Conservation (phyloP, 2,113 vertebrate genomes). For the Silurus asotus region DNA sequence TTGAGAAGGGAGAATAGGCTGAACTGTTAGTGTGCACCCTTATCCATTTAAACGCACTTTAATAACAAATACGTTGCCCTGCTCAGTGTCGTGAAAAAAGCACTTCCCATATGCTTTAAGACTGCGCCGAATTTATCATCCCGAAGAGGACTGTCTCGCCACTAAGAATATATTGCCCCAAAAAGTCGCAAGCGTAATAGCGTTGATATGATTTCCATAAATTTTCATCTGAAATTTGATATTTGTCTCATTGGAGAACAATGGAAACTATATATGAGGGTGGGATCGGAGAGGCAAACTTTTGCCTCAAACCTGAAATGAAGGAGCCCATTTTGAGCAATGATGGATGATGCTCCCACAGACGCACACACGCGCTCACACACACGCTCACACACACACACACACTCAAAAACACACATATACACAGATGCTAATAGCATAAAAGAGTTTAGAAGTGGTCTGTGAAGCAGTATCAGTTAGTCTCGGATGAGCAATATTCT, state of each 20-base stretch:
- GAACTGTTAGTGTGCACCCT: slow-evolving; percentile 36
- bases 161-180: slow-evolving; percentile 80
- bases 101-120: slow-evolving; percentile 69
- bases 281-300: slow-evolving; percentile 74
- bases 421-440: slow-evolving; percentile 28
- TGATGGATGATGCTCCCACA: slow-evolving; percentile 71
- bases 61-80: slow-evolving; percentile 47
- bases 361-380: slow-evolving; percentile 50
- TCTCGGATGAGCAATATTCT: slow-evolving; percentile 39
- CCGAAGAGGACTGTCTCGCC: slow-evolving; percentile 71
- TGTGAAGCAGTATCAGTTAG: slow-evolving; percentile 45
- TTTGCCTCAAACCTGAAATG: slow-evolving; percentile 71
- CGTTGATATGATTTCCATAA: slow-evolving; percentile 80
- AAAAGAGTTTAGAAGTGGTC: slow-evolving; percentile 44
- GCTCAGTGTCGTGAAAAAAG: slow-evolving; percentile 57
- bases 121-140: slow-evolving; percentile 78
- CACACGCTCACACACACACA: slow-evolving; percentile 53
- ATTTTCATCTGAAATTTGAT: slow-evolving; percentile 80
- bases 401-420: slow-evolving; percentile 46
- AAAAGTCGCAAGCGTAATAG: slow-evolving; percentile 78
- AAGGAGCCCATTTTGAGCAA: slow-evolving; percentile 64
- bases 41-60: slow-evolving; percentile 42
- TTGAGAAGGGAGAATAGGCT: slow-evolving; percentile 12
- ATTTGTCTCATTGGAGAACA: slow-evolving; percentile 78
- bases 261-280: slow-evolving; percentile 77